Conservation (phyloP, 2,113 vertebrate species). For the Willisornis vidua region DNA sequence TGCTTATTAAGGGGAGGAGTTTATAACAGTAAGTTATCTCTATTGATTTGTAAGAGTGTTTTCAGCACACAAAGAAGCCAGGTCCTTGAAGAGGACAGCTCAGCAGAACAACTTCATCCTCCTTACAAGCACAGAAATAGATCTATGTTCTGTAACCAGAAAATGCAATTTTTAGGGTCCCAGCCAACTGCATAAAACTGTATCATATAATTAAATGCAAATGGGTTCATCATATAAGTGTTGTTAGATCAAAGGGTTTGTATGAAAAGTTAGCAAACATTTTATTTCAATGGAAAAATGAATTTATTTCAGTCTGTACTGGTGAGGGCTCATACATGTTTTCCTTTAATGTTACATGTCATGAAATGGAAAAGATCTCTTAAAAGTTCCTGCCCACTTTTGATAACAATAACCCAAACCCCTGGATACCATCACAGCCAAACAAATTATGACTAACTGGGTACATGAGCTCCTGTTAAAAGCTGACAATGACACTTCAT, state of each 20-base stretch:
- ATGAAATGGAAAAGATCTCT: background rate
- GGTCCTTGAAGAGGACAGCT: background rate
- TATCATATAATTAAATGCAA: background rate
- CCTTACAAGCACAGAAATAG: background rate
- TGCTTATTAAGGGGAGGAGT: background rate
- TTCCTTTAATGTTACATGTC: background rate
- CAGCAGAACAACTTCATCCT: background rate
- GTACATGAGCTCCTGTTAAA: background rate
- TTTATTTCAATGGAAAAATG: background rate
- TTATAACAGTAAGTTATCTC: background rate
- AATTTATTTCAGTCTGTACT: background rate
- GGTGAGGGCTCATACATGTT: background rate
- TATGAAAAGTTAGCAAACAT: background rate
- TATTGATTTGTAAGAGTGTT: background rate
- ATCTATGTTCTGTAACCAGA: background rate
- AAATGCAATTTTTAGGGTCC: background rate
- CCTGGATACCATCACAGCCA: background rate
- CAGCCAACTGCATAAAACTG: background rate
- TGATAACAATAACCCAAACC: background rate
- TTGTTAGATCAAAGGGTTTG: background rate
- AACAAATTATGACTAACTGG: background rate
- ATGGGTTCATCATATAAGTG: background rate
- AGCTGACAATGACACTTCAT: background rate
- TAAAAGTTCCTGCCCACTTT: background rate
- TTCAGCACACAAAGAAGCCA: background rate